phyloP scores from a whole-genome alignment of 2,888 invertebrate genomes.

The Pyrocoelia pectoralis region DNA sequence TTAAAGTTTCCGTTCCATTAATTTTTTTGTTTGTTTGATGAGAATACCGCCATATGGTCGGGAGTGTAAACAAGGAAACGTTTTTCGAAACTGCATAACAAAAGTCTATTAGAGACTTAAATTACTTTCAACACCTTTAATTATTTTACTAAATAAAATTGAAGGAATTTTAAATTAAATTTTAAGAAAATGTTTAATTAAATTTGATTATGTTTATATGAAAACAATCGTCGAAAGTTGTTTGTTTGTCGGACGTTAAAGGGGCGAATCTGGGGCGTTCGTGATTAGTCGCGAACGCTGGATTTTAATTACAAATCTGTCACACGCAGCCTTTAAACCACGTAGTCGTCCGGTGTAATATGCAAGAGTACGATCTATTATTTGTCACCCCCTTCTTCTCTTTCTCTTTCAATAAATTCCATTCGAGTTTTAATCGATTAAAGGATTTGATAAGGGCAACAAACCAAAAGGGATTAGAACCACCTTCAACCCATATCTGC shows the following conservation, averaged over 20 bases:
- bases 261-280: conserved; percentile 40
- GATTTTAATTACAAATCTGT: conserved; percentile 54
- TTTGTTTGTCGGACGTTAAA: conserved; percentile 41
- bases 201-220: conserved; percentile 50
- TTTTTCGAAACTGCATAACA: conserved; percentile 7
- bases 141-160: conserved; percentile 24
- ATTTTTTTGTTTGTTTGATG: conserved; percentile 4
- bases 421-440: conserved; percentile 9
- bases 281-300: conserved; percentile 50
- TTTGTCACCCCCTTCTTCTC: conserved; percentile 20
- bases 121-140: conserved; percentile 19
- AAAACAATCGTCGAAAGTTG: conserved; percentile 45
- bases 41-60: conserved; percentile 10
- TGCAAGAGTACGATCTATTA: conserved; percentile 27
- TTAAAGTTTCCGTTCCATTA: conserved; percentile 6
- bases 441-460: conserved; percentile 7
- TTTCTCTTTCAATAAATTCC: conserved; percentile 10
- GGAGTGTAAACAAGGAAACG: conserved; percentile 11
- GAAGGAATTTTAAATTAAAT: conserved; percentile 37
- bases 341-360: conserved; percentile 28
- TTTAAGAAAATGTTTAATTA: conserved; percentile 48
- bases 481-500: not conserved
- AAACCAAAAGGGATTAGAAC: not conserved
- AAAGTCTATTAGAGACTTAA: conserved; percentile 22
- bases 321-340: conserved; percentile 48